These are phyloP conservation scores for Carettochelys insculpta DNA, from an alignment of 2,113 vertebrate species.

Conservation along the genomic window DNA sequence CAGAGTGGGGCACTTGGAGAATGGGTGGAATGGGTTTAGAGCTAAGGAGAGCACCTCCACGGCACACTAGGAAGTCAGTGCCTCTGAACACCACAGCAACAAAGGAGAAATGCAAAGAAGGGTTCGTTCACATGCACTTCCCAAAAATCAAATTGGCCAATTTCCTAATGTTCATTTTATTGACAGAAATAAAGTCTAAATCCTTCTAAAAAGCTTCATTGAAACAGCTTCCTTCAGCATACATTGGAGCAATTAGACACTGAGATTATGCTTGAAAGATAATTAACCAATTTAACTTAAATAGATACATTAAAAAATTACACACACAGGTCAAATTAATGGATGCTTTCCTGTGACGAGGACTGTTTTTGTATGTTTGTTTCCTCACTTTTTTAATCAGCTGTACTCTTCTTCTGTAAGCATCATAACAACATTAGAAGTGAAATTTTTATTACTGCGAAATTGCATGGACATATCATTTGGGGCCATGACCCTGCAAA, in stretches of 20 bases:
- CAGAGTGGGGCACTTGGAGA: too few relatives aligned
- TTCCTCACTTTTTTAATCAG: background rate
- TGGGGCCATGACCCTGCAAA: background rate
- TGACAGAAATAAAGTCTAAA: rapidly evolving
- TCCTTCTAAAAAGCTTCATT: background rate
- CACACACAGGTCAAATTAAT: background rate
- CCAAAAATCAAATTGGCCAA: background rate
- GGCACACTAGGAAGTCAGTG: too few relatives aligned
- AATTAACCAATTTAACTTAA: constrained; percentile 49
- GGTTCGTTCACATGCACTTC: background rate
- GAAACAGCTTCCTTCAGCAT: background rate
- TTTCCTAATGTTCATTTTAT: background rate
- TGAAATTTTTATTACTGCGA: background rate
- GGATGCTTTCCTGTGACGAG: background rate
- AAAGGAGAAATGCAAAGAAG: background rate
- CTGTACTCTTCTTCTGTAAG: background rate
- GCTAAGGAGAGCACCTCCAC: too few relatives aligned
- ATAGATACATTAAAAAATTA: constrained; percentile 23
- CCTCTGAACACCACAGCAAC: background rate
- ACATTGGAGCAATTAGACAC: constrained; percentile 29
- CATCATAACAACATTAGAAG: constrained; percentile 9
- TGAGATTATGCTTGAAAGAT: constrained; percentile 5
- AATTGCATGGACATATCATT: background rate
- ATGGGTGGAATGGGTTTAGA: too few relatives aligned
- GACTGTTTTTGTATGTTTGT: background rate